Evolutionary conservation across 2,888 invertebrate genomes (phyloP), one percentile per base, ranked within the genome.

Genomic region (Chaetogeoica ovagalla): DNA sequence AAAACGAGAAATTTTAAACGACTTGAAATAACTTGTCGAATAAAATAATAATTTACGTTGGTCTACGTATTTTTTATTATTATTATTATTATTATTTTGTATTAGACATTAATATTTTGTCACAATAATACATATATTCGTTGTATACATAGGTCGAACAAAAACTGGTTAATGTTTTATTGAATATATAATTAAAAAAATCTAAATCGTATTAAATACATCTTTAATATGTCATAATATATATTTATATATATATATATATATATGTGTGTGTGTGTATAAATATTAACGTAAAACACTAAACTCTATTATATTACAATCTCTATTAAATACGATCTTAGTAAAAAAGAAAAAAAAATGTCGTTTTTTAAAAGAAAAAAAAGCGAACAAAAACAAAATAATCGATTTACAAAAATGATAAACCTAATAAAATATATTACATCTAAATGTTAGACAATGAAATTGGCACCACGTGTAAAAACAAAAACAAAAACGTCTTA

Each of bases 401-500:
- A 21, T 43, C 23, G 43, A 71, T 71, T 21, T 71, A 71, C 71
- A 59, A 71, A 71, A 55, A 59, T 23, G 52, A 3, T 55, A 59
- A 39, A 62, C n/a, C 72, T 1, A 30, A 21, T 55, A 39, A 39
- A 63, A 11, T 48, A 48, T 13, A 30, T 30, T 30, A 13, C 48
- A 11, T 74, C 43, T 43, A 9, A 43, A 43, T 30, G 4, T 43
- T 43, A 48, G 48, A 74, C 52, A 55, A 74, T 15, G n/a, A 77
- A 69, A 77, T 77, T 77, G 76, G 76, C 76, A 77, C 76, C 76
- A 37, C n/a, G 60, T 69, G 69, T 77, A 69, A 68, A 75, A 63
- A 72, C 37, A 69, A 68, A 75, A 63, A 72, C 37, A 55, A 63
- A 48, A n/a, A 39, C 48, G 48, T 48, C 48, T 2, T 48, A 48